Conservation (phyloP, 2,888 invertebrate species). For the Exephanes ischioxanthus region DNA sequence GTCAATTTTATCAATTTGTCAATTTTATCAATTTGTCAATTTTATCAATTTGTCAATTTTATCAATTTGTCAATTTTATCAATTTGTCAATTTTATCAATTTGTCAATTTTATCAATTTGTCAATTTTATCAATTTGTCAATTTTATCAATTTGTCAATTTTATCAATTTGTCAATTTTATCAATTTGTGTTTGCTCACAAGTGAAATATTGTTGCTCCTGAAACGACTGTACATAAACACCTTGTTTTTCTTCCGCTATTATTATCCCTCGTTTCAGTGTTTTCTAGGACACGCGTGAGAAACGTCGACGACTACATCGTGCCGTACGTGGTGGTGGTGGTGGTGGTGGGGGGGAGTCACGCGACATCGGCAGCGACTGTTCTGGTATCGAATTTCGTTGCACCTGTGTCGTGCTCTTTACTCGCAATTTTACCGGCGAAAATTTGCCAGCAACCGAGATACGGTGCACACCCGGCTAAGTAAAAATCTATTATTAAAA, state of each 20-base stretch:
- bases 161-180: too few relatives aligned
- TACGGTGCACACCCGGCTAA: conserved; percentile 41
- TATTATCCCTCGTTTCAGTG: conserved; percentile 20
- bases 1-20: too few relatives aligned
- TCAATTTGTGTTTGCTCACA: neutral
- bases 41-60: too few relatives aligned
- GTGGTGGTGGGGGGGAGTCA: neutral
- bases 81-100: too few relatives aligned
- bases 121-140: too few relatives aligned
- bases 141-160: too few relatives aligned
- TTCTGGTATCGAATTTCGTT: conserved; percentile 58
- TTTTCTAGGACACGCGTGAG: conserved; percentile 18
- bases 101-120: too few relatives aligned
- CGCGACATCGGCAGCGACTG: neutral
- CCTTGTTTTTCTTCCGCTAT: neutral
- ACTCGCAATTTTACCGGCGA: conserved; percentile 41
- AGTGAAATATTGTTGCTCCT: neutral
- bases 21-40: too few relatives aligned
- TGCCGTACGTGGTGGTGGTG: neutral
- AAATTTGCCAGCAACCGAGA: conserved; percentile 55
- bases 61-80: too few relatives aligned
- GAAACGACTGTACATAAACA: neutral
- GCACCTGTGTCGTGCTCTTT: conserved; percentile 62
- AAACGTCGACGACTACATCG: neutral
- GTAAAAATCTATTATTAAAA: conserved; percentile 64